Evolutionary conservation across 2,113 vertebrate species (phyloP).

Genomic region (Mastomys coucha): DNA sequence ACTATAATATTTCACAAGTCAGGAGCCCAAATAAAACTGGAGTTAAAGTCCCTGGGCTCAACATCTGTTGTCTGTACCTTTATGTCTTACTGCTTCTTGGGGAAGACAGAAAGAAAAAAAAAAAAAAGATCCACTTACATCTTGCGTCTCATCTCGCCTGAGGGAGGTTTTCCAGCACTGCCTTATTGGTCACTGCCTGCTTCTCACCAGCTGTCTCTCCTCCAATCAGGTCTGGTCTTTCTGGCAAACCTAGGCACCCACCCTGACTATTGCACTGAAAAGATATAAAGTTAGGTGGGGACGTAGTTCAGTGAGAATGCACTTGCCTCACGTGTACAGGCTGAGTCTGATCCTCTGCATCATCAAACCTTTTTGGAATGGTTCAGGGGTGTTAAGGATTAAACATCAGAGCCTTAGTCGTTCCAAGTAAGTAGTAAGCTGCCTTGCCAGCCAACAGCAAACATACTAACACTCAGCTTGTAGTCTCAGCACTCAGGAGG

Average conservation of each 20-base stretch:
- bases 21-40: conserved; percentile 24
- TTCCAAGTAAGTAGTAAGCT: not conserved
- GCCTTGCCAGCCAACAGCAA: not conserved
- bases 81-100: not conserved
- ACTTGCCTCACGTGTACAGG: not conserved
- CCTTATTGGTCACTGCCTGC: not conserved
- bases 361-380: not conserved
- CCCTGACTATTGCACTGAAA: not conserved
- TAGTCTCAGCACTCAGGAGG: not conserved
- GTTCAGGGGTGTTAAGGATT: not conserved
- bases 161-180: not conserved
- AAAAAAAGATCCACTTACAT: conserved; percentile 1
- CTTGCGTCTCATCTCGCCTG: not conserved
- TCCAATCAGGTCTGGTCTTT: not conserved
- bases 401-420: not conserved
- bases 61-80: not conserved
- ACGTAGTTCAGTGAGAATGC: not conserved
- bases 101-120: not conserved
- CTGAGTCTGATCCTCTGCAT: not conserved
- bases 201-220: not conserved
- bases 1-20: not conserved
- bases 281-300: not conserved
- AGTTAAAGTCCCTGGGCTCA: not conserved
- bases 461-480: not conserved
- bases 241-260: not conserved